Percentiles rank a stretch among this genome's conserved stretches.
Conservation (phyloP, 30 jellyfish, hydroid and myxozoan species). For the Rhopilema esculentum region DNA sequence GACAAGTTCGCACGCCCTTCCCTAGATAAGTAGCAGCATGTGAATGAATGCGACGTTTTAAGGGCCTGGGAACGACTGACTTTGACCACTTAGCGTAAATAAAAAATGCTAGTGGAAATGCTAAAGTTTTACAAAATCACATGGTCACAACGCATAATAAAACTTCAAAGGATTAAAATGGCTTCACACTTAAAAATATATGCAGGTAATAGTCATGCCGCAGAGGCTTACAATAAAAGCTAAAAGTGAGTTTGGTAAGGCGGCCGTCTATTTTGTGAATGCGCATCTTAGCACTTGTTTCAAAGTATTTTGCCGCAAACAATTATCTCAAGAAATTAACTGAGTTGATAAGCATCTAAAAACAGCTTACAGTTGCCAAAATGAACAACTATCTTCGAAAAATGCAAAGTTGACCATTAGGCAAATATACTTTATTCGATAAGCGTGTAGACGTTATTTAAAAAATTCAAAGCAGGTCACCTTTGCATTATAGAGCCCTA, state of each 20-base stretch:
- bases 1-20: no score
- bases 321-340: not conserved
- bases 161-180: not conserved
- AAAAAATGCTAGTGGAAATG: no score
- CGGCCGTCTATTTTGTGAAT: not conserved
- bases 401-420: not conserved
- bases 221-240: not conserved
- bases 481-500: no score
- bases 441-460: no score
- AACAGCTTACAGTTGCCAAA: not conserved
- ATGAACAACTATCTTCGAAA: not conserved
- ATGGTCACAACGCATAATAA: not conserved
- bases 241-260: not conserved
- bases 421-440: not conserved
- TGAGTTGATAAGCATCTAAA: not conserved
- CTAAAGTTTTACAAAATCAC: not conserved
- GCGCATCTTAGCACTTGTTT: conserved; percentile 33
- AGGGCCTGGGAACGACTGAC: no score
- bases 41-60: no score
- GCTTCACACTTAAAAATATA: not conserved
- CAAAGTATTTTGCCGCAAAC: conserved; percentile 14
- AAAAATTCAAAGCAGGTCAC: no score
- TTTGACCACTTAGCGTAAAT: no score
- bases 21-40: no score
- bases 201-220: not conserved